These are phyloP conservation scores for Sardinella longiceps DNA, from an alignment of 2,797 vertebrate species.

Conservation along the genomic window DNA sequence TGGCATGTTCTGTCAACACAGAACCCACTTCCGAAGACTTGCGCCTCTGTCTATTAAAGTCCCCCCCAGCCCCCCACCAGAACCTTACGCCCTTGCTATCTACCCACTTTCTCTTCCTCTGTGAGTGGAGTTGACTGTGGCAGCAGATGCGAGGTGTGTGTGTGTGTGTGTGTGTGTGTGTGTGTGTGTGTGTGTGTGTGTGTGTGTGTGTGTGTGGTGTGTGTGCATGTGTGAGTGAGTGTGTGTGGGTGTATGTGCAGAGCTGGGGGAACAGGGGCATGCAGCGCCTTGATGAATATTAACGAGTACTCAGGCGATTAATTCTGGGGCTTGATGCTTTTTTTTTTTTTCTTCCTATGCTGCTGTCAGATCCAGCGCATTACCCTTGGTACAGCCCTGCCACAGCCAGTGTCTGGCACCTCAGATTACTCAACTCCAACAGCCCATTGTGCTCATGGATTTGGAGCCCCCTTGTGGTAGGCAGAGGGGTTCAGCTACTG, in stretches of 20 bases:
- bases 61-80: background rate
- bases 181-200: background rate
- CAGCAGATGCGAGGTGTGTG: background rate
- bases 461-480: background rate
- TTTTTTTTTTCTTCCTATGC: background rate
- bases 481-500: background rate
- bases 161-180: background rate
- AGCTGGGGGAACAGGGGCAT: background rate
- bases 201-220: too few relatives aligned
- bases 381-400: slow-evolving; percentile 11
- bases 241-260: slow-evolving; percentile 12
- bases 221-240: slow-evolving; percentile 31
- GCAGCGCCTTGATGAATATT: slow-evolving; percentile 11
- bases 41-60: background rate
- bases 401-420: slow-evolving; percentile 12
- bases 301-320: slow-evolving; percentile 11
- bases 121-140: background rate
- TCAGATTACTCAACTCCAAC: background rate
- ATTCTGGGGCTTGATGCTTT: background rate
- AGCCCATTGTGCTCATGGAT: background rate
- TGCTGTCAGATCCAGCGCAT: slow-evolving; percentile 20
- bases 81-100: background rate
- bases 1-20: background rate
- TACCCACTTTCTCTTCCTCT: background rate
- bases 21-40: background rate